Evolutionary conservation across 2,888 invertebrate species (phyloP), one percentile per base, ranked within the genome.

Genomic region (Zelleria hepariella): DNA sequence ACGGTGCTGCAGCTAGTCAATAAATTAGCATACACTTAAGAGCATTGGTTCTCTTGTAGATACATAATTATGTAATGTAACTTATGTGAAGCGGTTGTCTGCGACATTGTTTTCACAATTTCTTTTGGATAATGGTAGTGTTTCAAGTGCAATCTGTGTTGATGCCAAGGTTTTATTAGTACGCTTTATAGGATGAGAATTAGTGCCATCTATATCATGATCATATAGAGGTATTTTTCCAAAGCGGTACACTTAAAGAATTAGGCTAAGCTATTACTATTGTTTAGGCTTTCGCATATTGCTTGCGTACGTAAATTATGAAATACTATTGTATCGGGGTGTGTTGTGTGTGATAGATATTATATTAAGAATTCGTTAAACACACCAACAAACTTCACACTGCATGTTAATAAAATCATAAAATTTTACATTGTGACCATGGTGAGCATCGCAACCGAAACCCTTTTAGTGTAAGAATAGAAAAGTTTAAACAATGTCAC

Each of bases 1-100:
- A 89, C 53, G 77, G 76, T 77, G 85, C 81, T 75, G 49, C 65
- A 57, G 78, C 88, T 88, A 87, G 89, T 88, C 88, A 87, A 85
- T 87, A 86, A 82, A 78, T 73, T 77, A 82, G 76, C 75, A 71
- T 77, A 15, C 15, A 42, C 10, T 63, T 75, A 84, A 86, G 86
- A 72, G 73, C 83, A 84, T 82, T 78, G 32, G 15, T 42, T 42
- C 32, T 73, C 59, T 47, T 67, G 67, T 78, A 80, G 80, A 74
- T 72, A 74, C 79, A 77, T 80, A 63, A 69, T 66, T 15, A 48
- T 42, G 32, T 42, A 10, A 48, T 42, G 32, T 42, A 15, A 42
- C 32, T 42, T 42, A 42, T 42, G 32, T 42, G 10, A 42, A 42
- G 10, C 15, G 15, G 4, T 42, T 10, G n/a, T n/a, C 32, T 42